A percentile compares a stretch with the other conserved stretches of the same genome.
Evolutionary conservation across 2,888 invertebrate genomes (phyloP).

Genomic region (Drosophila vallismaia): DNA sequence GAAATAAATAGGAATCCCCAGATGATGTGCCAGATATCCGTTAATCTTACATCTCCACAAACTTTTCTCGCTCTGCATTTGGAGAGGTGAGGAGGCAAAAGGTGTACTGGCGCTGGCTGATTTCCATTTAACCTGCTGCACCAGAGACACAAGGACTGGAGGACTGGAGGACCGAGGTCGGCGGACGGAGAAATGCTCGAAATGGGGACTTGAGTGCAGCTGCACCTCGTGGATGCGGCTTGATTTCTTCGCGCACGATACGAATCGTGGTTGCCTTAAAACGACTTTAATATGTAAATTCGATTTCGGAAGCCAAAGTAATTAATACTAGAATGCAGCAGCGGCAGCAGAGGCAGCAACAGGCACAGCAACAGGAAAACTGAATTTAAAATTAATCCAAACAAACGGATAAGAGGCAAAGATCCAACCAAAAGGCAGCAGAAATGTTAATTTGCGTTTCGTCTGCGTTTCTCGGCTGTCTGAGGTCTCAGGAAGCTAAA

Average conservation of each 20-base stretch:
- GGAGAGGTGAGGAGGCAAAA: constrained; percentile 23
- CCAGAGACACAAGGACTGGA: constrained; percentile 45
- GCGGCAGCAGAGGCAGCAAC: constrained; percentile 36
- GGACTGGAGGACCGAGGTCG: constrained; percentile 27
- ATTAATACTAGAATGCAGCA: constrained; percentile 82
- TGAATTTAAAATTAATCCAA: constrained; percentile 81
- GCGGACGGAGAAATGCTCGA: constrained; percentile 41
- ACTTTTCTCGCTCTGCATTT: constrained; percentile 19
- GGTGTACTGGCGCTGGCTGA: constrained; percentile 63
- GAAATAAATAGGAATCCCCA: no score
- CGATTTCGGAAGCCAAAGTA: constrained; percentile 84
- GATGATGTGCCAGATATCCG: no score
- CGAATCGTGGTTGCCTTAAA: constrained; percentile 72
- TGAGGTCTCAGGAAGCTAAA: constrained; percentile 64
- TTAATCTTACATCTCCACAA: background rate
- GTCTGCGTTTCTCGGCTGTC: constrained; percentile 22
- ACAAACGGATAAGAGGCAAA: constrained; percentile 77
- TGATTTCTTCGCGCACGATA: constrained; percentile 74
- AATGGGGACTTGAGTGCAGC: constrained; percentile 26
- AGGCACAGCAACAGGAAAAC: constrained; percentile 48
- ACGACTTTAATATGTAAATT: constrained; percentile 83
- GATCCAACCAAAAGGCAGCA: constrained; percentile 66
- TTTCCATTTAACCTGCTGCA: constrained; percentile 80
- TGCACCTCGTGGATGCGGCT: constrained; percentile 57
- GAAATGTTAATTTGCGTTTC: constrained; percentile 74